Evolutionary conservation across 2,113 vertebrate species (phyloP), one percentile per base, ranked within the genome.

Genomic region (Cyphomyrus plagiostoma): DNA sequence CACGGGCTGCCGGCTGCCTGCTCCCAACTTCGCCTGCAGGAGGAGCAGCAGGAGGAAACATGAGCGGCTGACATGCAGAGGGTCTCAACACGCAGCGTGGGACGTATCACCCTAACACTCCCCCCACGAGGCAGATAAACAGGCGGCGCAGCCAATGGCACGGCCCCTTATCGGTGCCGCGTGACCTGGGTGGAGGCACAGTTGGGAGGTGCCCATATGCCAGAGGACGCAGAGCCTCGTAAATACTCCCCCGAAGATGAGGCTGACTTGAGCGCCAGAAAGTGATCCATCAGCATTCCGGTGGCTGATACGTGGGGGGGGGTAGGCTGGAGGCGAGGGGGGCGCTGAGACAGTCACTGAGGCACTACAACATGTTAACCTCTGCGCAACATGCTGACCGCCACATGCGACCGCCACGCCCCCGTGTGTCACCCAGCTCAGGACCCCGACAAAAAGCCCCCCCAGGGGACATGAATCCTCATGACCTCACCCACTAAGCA

Each of bases 1-100:
- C 95, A 94, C 92, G 93, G 95, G 95, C 94, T 94, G 93, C 95
- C 95, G 92, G 95, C 90, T n/a, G n/a, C 62, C 62, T 70, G 62
- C 26, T 70, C 26, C 26, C 9, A 10, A 39, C 92, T 92, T 94
- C 93, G 95, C 94, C 95, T 97, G 93, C 92, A 92, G 62, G 91
- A 39, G 58, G 86, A 52, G 88, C 19, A 80, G 88, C 91, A 21
- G 26, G 70, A 39, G 70, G 10, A 80, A 42, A 39, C 35, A 19
- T 42, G 74, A 80, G 35, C 15, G 1, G 35, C 74, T 42, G 35
- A 42, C 13, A 19, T 39, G 74, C 35, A 70, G 62, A 30, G 62
- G n/a, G 26, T 10, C 56, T 58, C 56, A 23, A 58, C 9, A 8
- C 5, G 1, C 6, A 5, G 5, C 6, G 2, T 1, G 23, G 21